A percentile compares a stretch with the other conserved stretches of the same genome.
Evolutionary conservation across 2,888 invertebrate genomes (phyloP).

Genomic region (Buathra laborator): DNA sequence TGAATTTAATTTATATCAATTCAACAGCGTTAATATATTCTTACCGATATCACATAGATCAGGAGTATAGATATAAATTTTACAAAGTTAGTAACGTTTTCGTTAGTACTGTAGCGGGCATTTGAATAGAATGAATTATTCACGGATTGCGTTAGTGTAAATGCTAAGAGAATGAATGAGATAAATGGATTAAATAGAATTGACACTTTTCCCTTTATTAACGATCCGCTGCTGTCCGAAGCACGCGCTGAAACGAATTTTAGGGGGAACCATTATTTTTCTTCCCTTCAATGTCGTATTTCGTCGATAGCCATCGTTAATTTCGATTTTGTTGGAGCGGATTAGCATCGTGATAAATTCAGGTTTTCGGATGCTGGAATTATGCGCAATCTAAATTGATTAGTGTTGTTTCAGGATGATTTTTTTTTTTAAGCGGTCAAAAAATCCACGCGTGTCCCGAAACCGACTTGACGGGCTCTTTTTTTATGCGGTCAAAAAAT

Average conservation of each 20-base stretch:
- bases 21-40: constrained; percentile 3
- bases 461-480: no score
- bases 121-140: constrained; percentile 1
- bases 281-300: neutral
- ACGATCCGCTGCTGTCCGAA: neutral
- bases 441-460: no score
- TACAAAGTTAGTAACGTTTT: neutral
- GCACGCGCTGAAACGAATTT: neutral
- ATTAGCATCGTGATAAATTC: constrained; percentile 52
- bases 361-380: constrained; percentile 14
- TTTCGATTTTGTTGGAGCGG: constrained; percentile 7
- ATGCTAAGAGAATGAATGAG: neutral
- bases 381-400: constrained; percentile 35
- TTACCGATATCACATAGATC: neutral
- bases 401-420: constrained; percentile 40
- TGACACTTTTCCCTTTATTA: neutral
- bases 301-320: neutral
- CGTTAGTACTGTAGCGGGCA: neutral
- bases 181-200: neutral
- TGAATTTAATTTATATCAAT: constrained; percentile 58
- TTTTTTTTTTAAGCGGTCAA: neutral
- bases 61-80: constrained; percentile 35
- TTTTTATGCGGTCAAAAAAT: neutral
- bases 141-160: neutral
- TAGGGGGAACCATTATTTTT: neutral